Conservation (phyloP, 2,888 invertebrate genomes). For the Nineta flava region DNA sequence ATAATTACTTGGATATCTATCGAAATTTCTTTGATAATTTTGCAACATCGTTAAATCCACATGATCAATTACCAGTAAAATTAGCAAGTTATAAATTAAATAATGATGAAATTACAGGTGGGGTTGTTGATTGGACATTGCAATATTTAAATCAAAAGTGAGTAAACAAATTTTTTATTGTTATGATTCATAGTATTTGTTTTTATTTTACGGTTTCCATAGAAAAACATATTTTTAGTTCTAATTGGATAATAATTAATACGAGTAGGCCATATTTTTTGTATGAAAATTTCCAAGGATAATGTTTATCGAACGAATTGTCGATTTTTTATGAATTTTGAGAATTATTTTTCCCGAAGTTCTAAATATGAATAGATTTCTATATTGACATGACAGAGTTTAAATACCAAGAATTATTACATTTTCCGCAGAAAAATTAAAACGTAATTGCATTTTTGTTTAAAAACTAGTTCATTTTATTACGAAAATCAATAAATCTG, state of each 20-base stretch:
- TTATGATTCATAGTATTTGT: neutral
- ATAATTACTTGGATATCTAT: slow-evolving; percentile 52
- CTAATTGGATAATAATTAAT: neutral
- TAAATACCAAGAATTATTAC: no score
- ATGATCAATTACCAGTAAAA: slow-evolving; percentile 58
- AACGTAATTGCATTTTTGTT: no score
- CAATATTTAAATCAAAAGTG: slow-evolving; percentile 65
- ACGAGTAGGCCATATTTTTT: neutral
- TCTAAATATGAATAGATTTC: no score
- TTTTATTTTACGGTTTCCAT: neutral
- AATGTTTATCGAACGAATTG: no score
- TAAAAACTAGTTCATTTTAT: no score
- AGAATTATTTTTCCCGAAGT: no score
- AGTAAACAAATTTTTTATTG: slow-evolving; percentile 23
- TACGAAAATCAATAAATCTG: no score
- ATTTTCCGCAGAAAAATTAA: no score
- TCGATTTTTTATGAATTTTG: neutral
- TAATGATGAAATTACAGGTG: slow-evolving; percentile 53
- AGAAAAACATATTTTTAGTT: neutral
- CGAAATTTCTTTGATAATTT: slow-evolving; percentile 57
- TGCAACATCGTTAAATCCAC: slow-evolving; percentile 47
- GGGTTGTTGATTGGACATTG: slow-evolving; percentile 58
- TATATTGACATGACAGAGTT: no score
- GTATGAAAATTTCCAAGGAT: neutral
- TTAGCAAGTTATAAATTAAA: slow-evolving; percentile 51